Conservation (phyloP, 1,140 invertebrate species). For the Marisa cornuarietis region DNA sequence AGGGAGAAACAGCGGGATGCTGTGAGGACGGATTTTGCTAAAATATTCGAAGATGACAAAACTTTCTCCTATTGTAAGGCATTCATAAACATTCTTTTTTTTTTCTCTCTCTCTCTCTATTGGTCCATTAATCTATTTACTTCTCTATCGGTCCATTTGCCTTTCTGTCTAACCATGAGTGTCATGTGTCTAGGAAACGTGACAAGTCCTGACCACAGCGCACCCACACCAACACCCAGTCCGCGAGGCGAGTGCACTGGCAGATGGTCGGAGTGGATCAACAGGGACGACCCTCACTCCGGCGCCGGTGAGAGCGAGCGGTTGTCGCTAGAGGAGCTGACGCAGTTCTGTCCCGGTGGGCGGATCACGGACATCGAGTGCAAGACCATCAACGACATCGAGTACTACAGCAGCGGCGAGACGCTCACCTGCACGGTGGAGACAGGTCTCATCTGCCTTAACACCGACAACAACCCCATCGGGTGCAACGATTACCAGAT, state of each 20-base stretch:
- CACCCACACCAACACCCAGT: neutral
- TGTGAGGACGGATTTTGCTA: too few species aligned
- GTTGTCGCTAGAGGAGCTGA: conserved; percentile 33
- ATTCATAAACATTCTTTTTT: too few species aligned
- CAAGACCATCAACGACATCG: conserved; percentile 33
- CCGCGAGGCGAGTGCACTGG: conserved; percentile 12
- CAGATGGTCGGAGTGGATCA: conserved; percentile 45
- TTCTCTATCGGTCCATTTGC: too few species aligned
- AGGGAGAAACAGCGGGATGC: neutral
- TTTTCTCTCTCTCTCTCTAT: too few species aligned
- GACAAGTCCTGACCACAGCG: neutral
- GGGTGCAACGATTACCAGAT: conserved; percentile 65
- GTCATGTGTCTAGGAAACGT: too few species aligned
- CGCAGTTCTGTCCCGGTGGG: conserved; percentile 46
- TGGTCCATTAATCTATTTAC: too few species aligned
- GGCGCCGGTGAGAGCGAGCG: conserved; percentile 44
- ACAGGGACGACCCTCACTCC: conserved; percentile 44
- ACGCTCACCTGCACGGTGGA: conserved; percentile 42
- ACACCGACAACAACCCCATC: conserved; percentile 43
- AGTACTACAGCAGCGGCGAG: conserved; percentile 43
- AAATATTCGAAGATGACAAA: too few species aligned
- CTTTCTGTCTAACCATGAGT: too few species aligned
- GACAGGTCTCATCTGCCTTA: conserved; percentile 43
- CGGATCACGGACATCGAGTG: conserved; percentile 49
- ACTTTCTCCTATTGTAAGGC: too few species aligned